Evolutionary conservation across 2,888 invertebrate genomes (phyloP), one percentile per base, ranked within the genome.

Genomic region (Amphipoea oculea): DNA sequence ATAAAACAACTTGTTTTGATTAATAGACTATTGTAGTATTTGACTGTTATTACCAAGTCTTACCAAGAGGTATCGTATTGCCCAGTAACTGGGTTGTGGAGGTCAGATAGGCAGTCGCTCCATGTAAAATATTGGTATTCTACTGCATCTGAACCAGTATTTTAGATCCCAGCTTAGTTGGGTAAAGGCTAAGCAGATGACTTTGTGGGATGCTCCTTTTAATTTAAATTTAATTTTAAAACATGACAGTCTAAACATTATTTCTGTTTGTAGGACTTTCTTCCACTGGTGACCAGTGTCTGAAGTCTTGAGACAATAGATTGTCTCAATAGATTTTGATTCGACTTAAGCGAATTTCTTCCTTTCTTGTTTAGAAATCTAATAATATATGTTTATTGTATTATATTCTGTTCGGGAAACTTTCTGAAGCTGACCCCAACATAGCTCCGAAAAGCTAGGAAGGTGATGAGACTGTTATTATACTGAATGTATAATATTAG

Each of bases 1-100:
- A 51, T 73, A 51, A 67, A 73, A 67, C 6, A 60, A 81, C 11
- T 67, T 62, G 42, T 62, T 42, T 4, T 51, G 23, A 51, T 73
- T 81, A 51, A 20, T 9, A 20, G 48, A 20, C 23, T 14, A 57
- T 81, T 79, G 2, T 40, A 17, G 20, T 65, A 29, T 40, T 23
- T 29, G 3, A 48, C 14, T 36, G 9, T 63, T 40, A 65, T 40
- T 14, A 62, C 29, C 6, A 62, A 62, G n/a, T 62, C 29, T 29
- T 62, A 62, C 29, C 14, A 62, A 14, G 12, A 6, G 29, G 62
- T 29, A 62, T 29, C 2, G 0, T 62, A 14, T 62, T 62, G 29
- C 60, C 12, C 14, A 62, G 62, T 29, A 29, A 57, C 12, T 48
- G 48, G 11, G n/a, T n/a, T 57, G 57, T 57, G 23, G 11, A 57